A percentile compares a stretch with the other conserved stretches of the same genome.
These are phyloP conservation scores for Himalopsyche kuldschensis DNA, from an alignment of 2,888 invertebrate genomes.

Conservation along the genomic window DNA sequence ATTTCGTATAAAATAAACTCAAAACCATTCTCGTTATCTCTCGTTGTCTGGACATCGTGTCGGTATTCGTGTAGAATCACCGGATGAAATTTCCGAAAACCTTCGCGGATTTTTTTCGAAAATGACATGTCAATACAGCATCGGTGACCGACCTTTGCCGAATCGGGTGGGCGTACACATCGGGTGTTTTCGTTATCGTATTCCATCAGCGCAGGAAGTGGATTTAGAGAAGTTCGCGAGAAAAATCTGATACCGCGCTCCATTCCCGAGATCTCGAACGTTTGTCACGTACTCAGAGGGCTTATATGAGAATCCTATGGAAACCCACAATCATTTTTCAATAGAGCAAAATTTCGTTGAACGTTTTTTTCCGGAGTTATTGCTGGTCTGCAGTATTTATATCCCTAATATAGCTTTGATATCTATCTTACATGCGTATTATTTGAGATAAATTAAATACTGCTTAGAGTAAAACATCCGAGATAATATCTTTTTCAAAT, in stretches of 20 bases:
- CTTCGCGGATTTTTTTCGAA: not conserved
- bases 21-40: no score
- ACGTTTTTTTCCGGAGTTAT: not conserved
- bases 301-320: not conserved
- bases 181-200: not conserved
- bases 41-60: no score
- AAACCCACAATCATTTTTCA: conserved; percentile 3
- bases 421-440: not conserved
- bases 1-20: no score
- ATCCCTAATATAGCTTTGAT: not conserved
- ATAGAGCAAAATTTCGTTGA: not conserved
- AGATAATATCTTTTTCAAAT: no score
- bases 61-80: no score
- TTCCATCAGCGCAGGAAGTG: not conserved
- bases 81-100: no score
- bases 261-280: not conserved
- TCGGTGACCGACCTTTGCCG: not conserved
- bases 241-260: not conserved
- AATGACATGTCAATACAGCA: not conserved
- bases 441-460: no score
- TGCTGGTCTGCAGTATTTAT: not conserved
- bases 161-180: not conserved
- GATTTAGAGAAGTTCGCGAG: not conserved
- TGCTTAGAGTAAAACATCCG: no score
- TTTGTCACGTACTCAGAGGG: not conserved